Base-by-base conservation (phyloP, 2,797 vertebrate genomes). In the Capromys pilorides region DNA sequence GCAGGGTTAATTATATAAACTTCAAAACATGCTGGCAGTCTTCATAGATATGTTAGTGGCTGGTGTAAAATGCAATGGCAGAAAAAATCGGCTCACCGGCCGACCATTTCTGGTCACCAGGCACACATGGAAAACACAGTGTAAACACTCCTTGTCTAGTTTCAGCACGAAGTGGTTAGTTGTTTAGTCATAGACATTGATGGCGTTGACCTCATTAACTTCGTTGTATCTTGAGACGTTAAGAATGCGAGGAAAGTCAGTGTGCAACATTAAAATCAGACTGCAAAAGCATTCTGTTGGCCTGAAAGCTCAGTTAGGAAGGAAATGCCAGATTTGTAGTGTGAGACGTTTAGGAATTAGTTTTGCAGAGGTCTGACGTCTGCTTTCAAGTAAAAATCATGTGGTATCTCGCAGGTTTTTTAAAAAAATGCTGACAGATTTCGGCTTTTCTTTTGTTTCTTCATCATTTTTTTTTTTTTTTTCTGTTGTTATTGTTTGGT, bases 1-100 rank as follows among this genome's bases (percentile, higher is more conserved):
- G n/a, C 54, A 83, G 59, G 96, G 91, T 95, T 97, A 97, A 97
- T 97, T 96, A 94, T 91, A 95, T 97, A 95, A 96, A 96, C 95
- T 97, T 97, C 78, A 93, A 95, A 96, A 92, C 87, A 93, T 41
- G 89, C 93, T 90, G 94, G 91, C 62, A 77, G 39, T 91, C 73
- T 93, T 95, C 83, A 91, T n/a, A 96, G 96, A 94, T 97, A 96
- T 96, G 93, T 97, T 96, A 95, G 95, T 91, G 95, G 80, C 94
- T 97, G 93, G 88, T 95, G 94, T 90, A 91, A 96, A 96, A 94
- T 96, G 78, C 92, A 94, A 95, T 88, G n/a, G 57, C 64, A 95
- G 93, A 96, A 96, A 96, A 97, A 96, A 96, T 92, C 91, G 85
- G 51, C 84, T 91, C 90, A n/a, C 18, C 81, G 59, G 54, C 90